phyloP scores from a whole-genome alignment of 23 tunicate genomes.

The Ascidia mentula region DNA sequence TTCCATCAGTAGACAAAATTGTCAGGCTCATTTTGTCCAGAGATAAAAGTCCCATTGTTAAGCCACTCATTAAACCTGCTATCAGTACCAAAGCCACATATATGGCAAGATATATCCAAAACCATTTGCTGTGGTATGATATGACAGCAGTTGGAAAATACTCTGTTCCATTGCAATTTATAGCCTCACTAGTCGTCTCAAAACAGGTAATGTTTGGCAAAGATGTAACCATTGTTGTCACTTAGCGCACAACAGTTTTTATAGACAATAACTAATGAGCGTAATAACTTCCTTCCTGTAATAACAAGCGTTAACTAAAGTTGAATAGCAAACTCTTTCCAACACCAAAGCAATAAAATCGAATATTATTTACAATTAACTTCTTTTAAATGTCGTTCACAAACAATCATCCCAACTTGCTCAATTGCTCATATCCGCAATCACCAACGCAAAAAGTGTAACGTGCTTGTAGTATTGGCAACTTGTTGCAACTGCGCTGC shows the following conservation, averaged over 20 bases:
- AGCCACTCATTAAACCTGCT: constrained; percentile 91
- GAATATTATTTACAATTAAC: too few species aligned
- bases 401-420: too few species aligned
- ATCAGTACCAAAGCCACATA: constrained; percentile 71
- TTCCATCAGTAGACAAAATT: constrained; percentile 76
- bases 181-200: constrained; percentile 13
- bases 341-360: too few species aligned
- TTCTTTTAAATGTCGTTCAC: too few species aligned
- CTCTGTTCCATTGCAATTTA: constrained; percentile 69
- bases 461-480: too few species aligned
- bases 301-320: too few species aligned
- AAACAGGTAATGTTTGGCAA: constrained; percentile 27
- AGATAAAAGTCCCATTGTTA: constrained; percentile 92
- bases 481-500: too few species aligned
- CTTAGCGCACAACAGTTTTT: neutral
- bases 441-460: too few species aligned
- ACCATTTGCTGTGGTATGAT: constrained; percentile 45
- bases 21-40: constrained; percentile 77
- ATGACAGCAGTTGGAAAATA: constrained; percentile 48
- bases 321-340: too few species aligned
- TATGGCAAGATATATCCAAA: constrained; percentile 87
- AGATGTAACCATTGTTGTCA: neutral
- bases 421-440: too few species aligned
- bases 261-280: too few species aligned
- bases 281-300: too few species aligned